Evolutionary conservation across 2,888 invertebrate species (phyloP), one percentile per base, ranked within the genome.

Genomic region (Amaurobius ferox): DNA sequence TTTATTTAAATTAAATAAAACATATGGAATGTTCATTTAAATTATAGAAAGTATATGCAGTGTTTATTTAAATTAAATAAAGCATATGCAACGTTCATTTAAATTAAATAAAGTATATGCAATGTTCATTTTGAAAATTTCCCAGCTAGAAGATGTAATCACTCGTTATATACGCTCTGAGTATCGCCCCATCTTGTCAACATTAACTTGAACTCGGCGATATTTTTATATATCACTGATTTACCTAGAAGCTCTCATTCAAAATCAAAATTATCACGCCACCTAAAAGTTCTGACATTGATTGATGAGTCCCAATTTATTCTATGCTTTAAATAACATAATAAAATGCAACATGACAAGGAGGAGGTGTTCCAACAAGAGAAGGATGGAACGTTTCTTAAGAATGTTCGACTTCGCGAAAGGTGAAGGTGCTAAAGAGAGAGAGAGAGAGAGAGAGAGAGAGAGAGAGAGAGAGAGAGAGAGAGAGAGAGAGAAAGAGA

Each of bases 251-350:
- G 19, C 19, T 55, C 23, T 55, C 66, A n/a, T 66, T 66, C 35
- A 66, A 66, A 66, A 66, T 35, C 66, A 32, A 66, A 66, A 66
- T 66, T 32, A 66, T 66, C 35, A 66, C 32, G n/a, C 32, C 13
- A 66, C 66, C 28, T 66, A 66, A 66, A 66, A 66, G 66, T 66
- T 66, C 66, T 35, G 66, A 66, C 66, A 26, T 66, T 66, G 66
- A 66, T 66, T 30, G 66, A 66, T 66, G 66, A 66, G 19, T n/a
- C 32, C n/a, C 66, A 66, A 66, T 66, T 66, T 66, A 32, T 19
- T 55, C 55, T 55, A 55, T 6, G 35, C 55, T 55, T 13, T 55
- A 55, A 55, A 55, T 55, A 55, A 55, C 55, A 55, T 55, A 55
- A 55, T 55, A 55, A 23, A 23, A 11, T 55, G 55, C 55, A 55